These are phyloP conservation scores for Dynastes grantii DNA, from an alignment of 2,888 invertebrate species.

Conservation along the genomic window DNA sequence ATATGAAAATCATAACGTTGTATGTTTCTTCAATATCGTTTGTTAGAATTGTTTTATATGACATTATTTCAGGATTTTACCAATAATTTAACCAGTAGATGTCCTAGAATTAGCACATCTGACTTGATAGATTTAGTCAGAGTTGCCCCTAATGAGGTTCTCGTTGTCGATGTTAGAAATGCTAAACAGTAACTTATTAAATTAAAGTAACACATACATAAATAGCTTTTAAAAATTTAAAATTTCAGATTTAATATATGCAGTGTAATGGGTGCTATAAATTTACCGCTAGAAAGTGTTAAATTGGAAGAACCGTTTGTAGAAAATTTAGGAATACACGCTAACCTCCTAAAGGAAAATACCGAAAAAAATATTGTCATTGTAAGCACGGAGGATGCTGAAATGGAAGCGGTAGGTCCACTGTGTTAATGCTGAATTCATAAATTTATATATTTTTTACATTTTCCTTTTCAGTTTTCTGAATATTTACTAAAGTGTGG, in stretches of 20 bases:
- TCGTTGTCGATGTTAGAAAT: slow-evolving; percentile 81
- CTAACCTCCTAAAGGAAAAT: slow-evolving; percentile 76
- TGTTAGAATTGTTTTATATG: not conserved
- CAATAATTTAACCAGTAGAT: slow-evolving; percentile 80
- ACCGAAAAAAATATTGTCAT: slow-evolving; percentile 82
- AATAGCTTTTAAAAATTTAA: not conserved
- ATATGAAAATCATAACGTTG: slow-evolving; percentile 51
- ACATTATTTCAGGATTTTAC: slow-evolving; percentile 76
- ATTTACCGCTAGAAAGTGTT: slow-evolving; percentile 90
- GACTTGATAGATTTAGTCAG: slow-evolving; percentile 86
- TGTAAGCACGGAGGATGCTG: slow-evolving; percentile 85
- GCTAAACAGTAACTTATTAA: slow-evolving; percentile 73
- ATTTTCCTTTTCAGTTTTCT: slow-evolving; percentile 80
- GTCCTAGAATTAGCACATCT: slow-evolving; percentile 88
- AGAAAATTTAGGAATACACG: slow-evolving; percentile 79
- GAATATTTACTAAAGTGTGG: slow-evolving; percentile 86
- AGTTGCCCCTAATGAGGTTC: slow-evolving; percentile 73
- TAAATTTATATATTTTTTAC: not conserved
- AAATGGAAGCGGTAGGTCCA: slow-evolving; percentile 79
- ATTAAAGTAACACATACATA: slow-evolving; percentile 57
- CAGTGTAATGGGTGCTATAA: slow-evolving; percentile 86
- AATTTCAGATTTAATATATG: slow-evolving; percentile 83
- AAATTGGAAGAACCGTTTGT: slow-evolving; percentile 80
- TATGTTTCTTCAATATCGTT: slow-evolving; percentile 35
- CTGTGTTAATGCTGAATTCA: slow-evolving; percentile 29